Percentiles rank a stretch among this genome's conserved stretches.
phyloP scores from a whole-genome alignment of 2,113 vertebrate species.

The Nymphicus hollandicus region DNA sequence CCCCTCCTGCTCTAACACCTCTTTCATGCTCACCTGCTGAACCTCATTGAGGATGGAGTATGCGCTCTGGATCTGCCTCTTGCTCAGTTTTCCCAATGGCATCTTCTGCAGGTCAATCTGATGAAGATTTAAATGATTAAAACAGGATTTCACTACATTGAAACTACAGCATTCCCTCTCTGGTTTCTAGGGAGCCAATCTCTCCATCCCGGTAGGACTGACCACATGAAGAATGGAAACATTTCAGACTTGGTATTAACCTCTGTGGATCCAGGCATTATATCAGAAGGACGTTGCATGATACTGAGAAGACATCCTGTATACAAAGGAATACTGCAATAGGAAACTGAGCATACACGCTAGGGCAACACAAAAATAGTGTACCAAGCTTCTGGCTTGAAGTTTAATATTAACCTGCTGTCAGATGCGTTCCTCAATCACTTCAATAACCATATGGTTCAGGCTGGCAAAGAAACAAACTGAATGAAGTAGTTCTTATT shows the following conservation, averaged over 20 bases:
- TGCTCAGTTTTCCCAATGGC: constrained; percentile 96
- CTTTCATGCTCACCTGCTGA: constrained; percentile 84
- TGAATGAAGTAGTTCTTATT: not conserved
- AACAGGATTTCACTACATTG: not conserved
- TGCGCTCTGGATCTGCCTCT: constrained; percentile 95
- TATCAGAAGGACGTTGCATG: not conserved
- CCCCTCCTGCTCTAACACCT: not conserved
- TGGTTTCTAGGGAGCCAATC: not conserved
- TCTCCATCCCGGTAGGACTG: not conserved
- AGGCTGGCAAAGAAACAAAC: not conserved
- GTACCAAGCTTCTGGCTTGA: not conserved
- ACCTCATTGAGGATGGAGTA: constrained; percentile 95
- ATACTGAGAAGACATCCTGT: not conserved
- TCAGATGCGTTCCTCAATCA: not conserved
- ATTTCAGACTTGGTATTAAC: not conserved
- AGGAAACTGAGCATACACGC: not conserved
- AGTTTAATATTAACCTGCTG: not conserved
- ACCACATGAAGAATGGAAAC: not conserved
- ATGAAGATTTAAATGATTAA: not conserved
- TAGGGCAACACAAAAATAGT: not conserved
- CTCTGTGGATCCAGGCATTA: not conserved
- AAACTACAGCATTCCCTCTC: not conserved
- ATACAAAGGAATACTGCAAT: not conserved
- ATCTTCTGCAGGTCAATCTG: constrained; percentile 99
- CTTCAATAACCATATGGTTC: not conserved